These are phyloP conservation scores for Cinclus mexicanus DNA, from an alignment of 2,113 vertebrate genomes.

Conservation along the genomic window DNA sequence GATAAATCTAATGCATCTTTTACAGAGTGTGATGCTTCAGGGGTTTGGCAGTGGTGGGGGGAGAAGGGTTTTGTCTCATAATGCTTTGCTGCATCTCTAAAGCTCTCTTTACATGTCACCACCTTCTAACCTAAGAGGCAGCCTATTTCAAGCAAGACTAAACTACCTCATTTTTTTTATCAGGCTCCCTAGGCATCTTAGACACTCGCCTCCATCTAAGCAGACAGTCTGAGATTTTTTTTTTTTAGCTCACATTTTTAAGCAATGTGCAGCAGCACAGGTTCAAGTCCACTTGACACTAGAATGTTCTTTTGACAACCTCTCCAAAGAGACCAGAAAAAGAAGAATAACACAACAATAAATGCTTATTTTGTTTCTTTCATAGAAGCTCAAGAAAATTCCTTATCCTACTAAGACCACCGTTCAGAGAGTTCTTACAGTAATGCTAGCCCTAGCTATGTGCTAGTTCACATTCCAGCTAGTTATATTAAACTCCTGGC, in stretches of 20 bases:
- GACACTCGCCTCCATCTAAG: neutral
- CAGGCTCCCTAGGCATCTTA: neutral
- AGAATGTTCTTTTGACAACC: neutral
- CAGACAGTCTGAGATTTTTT: neutral
- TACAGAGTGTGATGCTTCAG: constrained; percentile 27
- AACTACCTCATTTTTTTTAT: neutral
- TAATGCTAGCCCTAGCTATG: neutral
- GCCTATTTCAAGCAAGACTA: neutral
- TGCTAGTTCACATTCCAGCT: neutral
- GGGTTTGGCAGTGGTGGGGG: neutral
- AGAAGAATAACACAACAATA: neutral
- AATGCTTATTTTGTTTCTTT: neutral
- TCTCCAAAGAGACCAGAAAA: neutral
- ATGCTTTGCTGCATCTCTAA: constrained; percentile 2
- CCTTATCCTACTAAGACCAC: neutral
- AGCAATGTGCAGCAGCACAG: neutral
- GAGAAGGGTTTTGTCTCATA: neutral
- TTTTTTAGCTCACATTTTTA: neutral
- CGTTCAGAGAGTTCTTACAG: neutral
- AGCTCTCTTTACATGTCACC: constrained; percentile 13
- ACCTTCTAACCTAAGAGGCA: neutral
- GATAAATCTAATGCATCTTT: constrained; percentile 50
- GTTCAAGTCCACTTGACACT: neutral
- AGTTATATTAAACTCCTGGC: neutral
- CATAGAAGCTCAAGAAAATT: neutral